These are phyloP conservation scores for Drosophila repletoides DNA, from an alignment of 1,140 invertebrate genomes.

Conservation along the genomic window DNA sequence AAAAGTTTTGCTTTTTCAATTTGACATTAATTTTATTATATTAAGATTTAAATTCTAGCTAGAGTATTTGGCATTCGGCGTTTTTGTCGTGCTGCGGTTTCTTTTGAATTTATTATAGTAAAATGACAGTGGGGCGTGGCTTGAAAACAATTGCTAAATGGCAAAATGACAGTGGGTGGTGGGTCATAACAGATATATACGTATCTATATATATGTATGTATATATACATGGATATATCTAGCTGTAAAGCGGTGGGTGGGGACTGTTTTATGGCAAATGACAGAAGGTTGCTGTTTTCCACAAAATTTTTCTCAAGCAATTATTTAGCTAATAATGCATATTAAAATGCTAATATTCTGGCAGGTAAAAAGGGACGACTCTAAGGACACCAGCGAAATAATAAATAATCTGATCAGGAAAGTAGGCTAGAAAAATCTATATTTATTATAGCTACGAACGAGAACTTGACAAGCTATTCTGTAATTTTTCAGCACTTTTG, in stretches of 20 bases:
- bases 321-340: constrained; percentile 75
- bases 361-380: constrained; percentile 13
- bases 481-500: too few relatives aligned
- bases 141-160: constrained; percentile 42
- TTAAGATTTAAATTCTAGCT: too few relatives aligned
- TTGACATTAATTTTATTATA: too few relatives aligned
- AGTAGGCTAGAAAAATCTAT: too few relatives aligned
- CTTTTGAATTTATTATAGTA: constrained; percentile 70
- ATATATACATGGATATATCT: too few relatives aligned
- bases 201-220: too few relatives aligned
- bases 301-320: constrained; percentile 60
- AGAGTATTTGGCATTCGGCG: too few relatives aligned
- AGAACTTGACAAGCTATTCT: too few relatives aligned
- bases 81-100: constrained; percentile 18
- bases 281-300: constrained; percentile 10
- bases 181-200: background rate
- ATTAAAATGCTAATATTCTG: constrained; percentile 69
- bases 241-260: background rate
- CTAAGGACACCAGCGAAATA: too few relatives aligned
- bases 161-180: constrained; percentile 49
- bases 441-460: too few relatives aligned
- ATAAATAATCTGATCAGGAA: too few relatives aligned
- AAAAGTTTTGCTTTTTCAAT: background rate
- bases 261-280: background rate
- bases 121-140: constrained; percentile 39